Conservation (phyloP, 2,888 invertebrate genomes). For the Ashinkailepas kermadecensis region DNA sequence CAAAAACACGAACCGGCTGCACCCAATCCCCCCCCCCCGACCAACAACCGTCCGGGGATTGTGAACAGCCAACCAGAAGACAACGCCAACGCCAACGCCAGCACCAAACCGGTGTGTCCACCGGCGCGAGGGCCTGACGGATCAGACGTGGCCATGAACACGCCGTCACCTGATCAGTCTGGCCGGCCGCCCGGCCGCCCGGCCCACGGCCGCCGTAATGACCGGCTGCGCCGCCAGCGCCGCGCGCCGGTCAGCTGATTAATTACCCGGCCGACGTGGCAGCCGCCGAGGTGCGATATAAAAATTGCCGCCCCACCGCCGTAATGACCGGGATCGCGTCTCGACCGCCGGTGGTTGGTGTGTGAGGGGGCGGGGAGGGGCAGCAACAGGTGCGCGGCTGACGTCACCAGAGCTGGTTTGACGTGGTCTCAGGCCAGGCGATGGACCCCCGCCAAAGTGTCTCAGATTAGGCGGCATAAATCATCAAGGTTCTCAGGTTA, state of each 20-base stretch:
- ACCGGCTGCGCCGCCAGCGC: background rate
- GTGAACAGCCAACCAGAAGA: too few relatives aligned
- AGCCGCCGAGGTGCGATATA: background rate
- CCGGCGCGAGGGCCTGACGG: too few relatives aligned
- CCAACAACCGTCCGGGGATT: too few relatives aligned
- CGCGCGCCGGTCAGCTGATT: constrained; percentile 1
- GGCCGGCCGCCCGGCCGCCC: background rate
- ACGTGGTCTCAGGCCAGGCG: too few relatives aligned
- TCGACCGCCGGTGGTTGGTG: background rate
- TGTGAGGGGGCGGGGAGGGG: background rate
- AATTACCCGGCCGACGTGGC: background rate
- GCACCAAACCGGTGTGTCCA: background rate
- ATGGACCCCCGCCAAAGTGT: too few relatives aligned
- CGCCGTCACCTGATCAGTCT: background rate
- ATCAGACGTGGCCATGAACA: background rate
- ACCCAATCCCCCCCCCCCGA: too few relatives aligned
- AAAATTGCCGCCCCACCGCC: background rate
- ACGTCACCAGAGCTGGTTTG: too few relatives aligned
- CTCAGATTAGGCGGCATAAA: too few relatives aligned
- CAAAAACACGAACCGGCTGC: too few relatives aligned
- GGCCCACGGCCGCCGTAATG: background rate
- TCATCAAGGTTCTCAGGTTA: too few relatives aligned
- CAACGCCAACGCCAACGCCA: too few relatives aligned
- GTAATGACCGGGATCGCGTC: background rate
- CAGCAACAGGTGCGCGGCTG: background rate